Evolutionary conservation across 2,113 vertebrate species (phyloP).

Genomic region (Python bivittatus): DNA sequence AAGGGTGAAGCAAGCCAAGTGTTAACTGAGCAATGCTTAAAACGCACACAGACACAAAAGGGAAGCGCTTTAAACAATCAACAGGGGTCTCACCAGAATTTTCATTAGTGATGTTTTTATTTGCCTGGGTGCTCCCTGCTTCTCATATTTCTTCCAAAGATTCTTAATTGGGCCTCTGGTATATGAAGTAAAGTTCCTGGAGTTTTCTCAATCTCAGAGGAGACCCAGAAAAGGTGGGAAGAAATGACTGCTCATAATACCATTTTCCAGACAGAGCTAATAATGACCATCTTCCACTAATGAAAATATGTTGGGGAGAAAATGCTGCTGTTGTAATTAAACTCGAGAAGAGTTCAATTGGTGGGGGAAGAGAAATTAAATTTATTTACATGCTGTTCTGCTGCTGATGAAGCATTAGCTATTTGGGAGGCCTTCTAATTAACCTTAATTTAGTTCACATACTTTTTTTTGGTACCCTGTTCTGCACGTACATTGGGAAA

Average conservation of each 20-base stretch:
- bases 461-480: conserved; percentile 58
- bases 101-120: conserved; percentile 43
- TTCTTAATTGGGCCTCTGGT: conserved; percentile 70
- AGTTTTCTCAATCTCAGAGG: conserved; percentile 54
- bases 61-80: conserved; percentile 53
- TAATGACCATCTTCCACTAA: conserved; percentile 72
- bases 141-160: conserved; percentile 51
- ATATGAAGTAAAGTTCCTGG: conserved; percentile 55
- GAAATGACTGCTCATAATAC: conserved; percentile 52
- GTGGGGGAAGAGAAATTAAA: conserved; percentile 84
- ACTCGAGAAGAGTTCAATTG: conserved; percentile 74
- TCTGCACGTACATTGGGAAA: conserved; percentile 42
- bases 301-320: conserved; percentile 60
- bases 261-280: conserved; percentile 61
- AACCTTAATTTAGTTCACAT: conserved; percentile 85
- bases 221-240: conserved; percentile 64
- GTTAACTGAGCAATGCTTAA: neutral
- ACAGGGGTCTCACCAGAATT: conserved; percentile 43
- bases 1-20: conserved; percentile 19
- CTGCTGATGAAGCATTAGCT: conserved; percentile 81
- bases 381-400: conserved; percentile 87
- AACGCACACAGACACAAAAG: conserved; percentile 19
- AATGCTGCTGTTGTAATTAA: conserved; percentile 78
- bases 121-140: conserved; percentile 52
- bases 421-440: conserved; percentile 88